Evolutionary conservation across 2,888 invertebrate genomes (phyloP).

Genomic region (Coelopa pilipes): DNA sequence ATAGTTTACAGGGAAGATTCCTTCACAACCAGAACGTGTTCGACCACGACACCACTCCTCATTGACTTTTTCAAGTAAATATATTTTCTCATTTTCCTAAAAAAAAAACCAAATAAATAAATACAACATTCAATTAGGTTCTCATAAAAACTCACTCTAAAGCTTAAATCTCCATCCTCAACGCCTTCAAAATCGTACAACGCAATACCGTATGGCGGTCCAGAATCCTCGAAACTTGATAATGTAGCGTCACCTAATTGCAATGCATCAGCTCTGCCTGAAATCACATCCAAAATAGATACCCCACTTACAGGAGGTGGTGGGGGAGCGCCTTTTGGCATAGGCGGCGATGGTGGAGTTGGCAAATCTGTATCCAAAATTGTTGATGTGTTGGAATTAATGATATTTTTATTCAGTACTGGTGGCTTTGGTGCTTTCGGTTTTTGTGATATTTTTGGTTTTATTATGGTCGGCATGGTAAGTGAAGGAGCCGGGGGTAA

Average conservation of each 20-base stretch:
- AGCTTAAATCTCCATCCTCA: slow-evolving; percentile 81
- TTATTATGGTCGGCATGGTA: slow-evolving; percentile 80
- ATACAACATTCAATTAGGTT: not conserved
- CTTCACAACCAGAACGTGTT: slow-evolving; percentile 74
- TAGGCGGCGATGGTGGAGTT: slow-evolving; percentile 75
- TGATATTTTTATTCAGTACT: slow-evolving; percentile 36
- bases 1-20: slow-evolving; percentile 86
- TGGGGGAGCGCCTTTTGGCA: slow-evolving; percentile 83
- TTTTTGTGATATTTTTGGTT: slow-evolving; percentile 67
- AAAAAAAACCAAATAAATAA: slow-evolving; percentile 45
- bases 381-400: slow-evolving; percentile 39
- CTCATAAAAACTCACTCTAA: slow-evolving; percentile 73
- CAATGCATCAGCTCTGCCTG: slow-evolving; percentile 60
- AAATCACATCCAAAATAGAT: slow-evolving; percentile 63
- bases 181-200: slow-evolving; percentile 81
- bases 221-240: slow-evolving; percentile 45
- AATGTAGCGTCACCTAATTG: slow-evolving; percentile 49
- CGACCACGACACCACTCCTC: slow-evolving; percentile 85
- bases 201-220: slow-evolving; percentile 74
- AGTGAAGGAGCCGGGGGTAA: slow-evolving; percentile 66
- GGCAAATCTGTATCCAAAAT: slow-evolving; percentile 30
- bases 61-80: slow-evolving; percentile 77
- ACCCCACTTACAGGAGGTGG: slow-evolving; percentile 72
- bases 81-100: slow-evolving; percentile 79
- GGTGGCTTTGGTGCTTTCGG: slow-evolving; percentile 63